Base-by-base conservation (phyloP, 2,888 invertebrate species). In the Tenthredo scrophulariae region DNA sequence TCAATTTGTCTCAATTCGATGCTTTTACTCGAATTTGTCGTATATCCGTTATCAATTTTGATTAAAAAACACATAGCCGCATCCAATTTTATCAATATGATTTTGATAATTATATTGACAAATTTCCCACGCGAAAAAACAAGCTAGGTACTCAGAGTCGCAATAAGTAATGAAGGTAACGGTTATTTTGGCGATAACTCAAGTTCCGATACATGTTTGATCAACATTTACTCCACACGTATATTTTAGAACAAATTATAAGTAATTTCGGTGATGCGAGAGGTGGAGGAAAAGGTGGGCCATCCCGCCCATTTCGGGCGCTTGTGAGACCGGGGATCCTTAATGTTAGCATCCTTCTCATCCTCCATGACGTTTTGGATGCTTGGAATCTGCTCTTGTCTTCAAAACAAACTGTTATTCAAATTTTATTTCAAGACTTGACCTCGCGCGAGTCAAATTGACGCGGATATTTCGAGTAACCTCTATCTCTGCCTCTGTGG, bases 1-100 rank as follows among this genome's bases (percentile, higher is more conserved):
- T 29, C 22, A 70, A 83, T 70, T 83, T 67, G 67, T 83, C 83
- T 83, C 83, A 83, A 83, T 83, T 67, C 50, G 70, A 83, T 29
- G 22, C 70, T 10, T 46, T 50, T 50, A 33, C 50, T 70, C 29
- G 22, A 50, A 22, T 83, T 29, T n/a, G 6, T 67, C 46, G 22
- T 15, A 62, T 18, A 33, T 77, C 2, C 50, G 3, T n/a, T 26
- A 77, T 33, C 26, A 26, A 54, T 77, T 33, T n/a, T 6, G 33
- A 18, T 18, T 7, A 37, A 37, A 37, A 37, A 54, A n/a, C 54
- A n/a, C 37, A 37, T 33, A 33, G 15, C 18, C 70, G 3, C 18
- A n/a, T 70, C 6, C 18, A 9, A n/a, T n/a, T 37, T 37, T 33
- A 9, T n/a, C 15, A n/a, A 70, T 26, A 10, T 22, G 26, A 62